phyloP scores from a whole-genome alignment of 2,113 vertebrate genomes.

The Antechinus flavipes region DNA sequence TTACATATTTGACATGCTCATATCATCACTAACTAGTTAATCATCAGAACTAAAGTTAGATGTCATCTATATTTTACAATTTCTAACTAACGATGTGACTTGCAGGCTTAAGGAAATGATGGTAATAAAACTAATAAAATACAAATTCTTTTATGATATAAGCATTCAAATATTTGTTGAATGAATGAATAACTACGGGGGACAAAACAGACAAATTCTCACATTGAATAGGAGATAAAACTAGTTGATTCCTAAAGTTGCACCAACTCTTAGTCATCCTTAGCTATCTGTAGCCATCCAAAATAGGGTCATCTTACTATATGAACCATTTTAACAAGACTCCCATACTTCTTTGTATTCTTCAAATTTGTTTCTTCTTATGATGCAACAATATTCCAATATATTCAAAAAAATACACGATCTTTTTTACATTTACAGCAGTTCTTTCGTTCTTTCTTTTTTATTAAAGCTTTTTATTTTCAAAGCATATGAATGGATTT shows the following conservation, averaged over 20 bases:
- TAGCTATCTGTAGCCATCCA: not conserved
- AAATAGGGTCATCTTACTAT: not conserved
- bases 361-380: not conserved
- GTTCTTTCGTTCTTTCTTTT: too few species aligned
- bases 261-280: not conserved
- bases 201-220: not conserved
- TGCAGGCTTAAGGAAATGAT: not conserved
- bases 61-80: not conserved
- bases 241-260: not conserved
- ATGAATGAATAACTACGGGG: not conserved
- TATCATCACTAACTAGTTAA: not conserved
- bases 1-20: not conserved
- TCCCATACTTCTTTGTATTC: not conserved
- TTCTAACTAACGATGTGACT: not conserved
- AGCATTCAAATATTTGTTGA: not conserved
- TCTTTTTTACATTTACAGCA: too few species aligned
- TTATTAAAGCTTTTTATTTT: too few species aligned
- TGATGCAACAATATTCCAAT: not conserved
- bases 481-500: too few species aligned
- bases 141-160: not conserved
- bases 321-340: not conserved
- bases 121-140: not conserved
- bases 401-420: too few species aligned
- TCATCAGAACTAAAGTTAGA: not conserved
- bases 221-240: not conserved